These are phyloP conservation scores for Plectropomus leopardus DNA, from an alignment of 2,113 vertebrate species.

Conservation along the genomic window DNA sequence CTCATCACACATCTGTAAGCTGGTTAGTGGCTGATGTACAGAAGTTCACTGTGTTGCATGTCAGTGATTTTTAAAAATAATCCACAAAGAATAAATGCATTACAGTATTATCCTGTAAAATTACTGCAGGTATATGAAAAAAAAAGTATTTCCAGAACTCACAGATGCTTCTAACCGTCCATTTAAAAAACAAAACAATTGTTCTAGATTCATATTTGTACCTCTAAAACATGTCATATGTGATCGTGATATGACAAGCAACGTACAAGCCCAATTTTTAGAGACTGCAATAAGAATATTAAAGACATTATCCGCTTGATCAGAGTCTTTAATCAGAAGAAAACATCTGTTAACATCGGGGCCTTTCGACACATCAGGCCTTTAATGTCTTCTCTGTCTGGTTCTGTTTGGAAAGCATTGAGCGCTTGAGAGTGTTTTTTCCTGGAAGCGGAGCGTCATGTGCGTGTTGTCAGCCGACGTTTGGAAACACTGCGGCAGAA, in stretches of 20 bases:
- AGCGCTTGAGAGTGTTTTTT: not conserved
- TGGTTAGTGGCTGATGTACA: not conserved
- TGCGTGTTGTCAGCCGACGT: not conserved
- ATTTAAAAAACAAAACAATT: too few relatives aligned
- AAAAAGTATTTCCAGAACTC: not conserved
- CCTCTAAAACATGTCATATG: not conserved
- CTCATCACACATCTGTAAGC: conserved; percentile 7
- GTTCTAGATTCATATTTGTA: not conserved
- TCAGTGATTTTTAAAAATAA: not conserved
- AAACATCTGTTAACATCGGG: not conserved
- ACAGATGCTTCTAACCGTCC: not conserved
- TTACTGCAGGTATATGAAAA: not conserved
- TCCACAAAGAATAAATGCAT: not conserved
- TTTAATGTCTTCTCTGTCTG: not conserved
- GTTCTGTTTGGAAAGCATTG: not conserved
- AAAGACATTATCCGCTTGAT: not conserved
- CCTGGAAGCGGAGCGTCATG: not conserved
- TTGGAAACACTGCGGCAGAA: conserved; percentile 19
- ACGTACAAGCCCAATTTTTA: not conserved
- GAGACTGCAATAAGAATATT: not conserved
- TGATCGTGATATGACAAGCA: not conserved
- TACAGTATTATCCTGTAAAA: not conserved
- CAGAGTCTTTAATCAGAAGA: not conserved
- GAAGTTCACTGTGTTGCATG: not conserved
- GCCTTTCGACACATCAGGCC: not conserved